Percentiles rank a stretch among this genome's conserved stretches.
Evolutionary conservation across 2,113 vertebrate genomes (phyloP).

Genomic region (Xyliphius kryptos): DNA sequence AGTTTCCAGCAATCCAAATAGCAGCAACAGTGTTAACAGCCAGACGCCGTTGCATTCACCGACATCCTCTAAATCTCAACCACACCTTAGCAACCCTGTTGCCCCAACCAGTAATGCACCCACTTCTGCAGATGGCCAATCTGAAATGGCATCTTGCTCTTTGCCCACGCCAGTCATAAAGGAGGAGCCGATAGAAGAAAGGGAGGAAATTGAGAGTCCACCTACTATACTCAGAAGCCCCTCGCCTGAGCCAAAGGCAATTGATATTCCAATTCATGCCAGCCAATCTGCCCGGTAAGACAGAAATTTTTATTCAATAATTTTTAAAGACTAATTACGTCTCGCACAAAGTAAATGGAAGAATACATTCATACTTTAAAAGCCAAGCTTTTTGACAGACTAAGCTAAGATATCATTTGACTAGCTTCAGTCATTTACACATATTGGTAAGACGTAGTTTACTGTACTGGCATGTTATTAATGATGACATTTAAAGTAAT

Average conservation of each 20-base stretch:
- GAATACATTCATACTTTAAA: too few species aligned
- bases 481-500: too few species aligned
- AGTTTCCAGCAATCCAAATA: constrained; percentile 58
- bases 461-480: too few species aligned
- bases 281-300: constrained; percentile 92
- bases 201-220: constrained; percentile 79
- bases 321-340: too few species aligned
- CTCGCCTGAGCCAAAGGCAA: constrained; percentile 87
- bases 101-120: constrained; percentile 46
- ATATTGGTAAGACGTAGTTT: too few species aligned
- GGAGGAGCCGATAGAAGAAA: constrained; percentile 79
- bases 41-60: constrained; percentile 60
- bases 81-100: constrained; percentile 57
- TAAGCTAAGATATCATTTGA: too few species aligned
- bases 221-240: constrained; percentile 79
- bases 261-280: constrained; percentile 92
- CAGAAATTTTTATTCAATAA: too few species aligned
- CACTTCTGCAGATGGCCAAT: constrained; percentile 51
- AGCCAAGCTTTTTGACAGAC: too few species aligned
- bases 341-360: too few species aligned
- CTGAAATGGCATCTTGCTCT: constrained; percentile 48
- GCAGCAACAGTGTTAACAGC: constrained; percentile 54
- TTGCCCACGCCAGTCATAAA: constrained; percentile 71
- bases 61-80: constrained; percentile 61
- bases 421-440: too few species aligned